Conservation (phyloP, 2,797 vertebrate genomes). For the Eulemur coronatus region DNA sequence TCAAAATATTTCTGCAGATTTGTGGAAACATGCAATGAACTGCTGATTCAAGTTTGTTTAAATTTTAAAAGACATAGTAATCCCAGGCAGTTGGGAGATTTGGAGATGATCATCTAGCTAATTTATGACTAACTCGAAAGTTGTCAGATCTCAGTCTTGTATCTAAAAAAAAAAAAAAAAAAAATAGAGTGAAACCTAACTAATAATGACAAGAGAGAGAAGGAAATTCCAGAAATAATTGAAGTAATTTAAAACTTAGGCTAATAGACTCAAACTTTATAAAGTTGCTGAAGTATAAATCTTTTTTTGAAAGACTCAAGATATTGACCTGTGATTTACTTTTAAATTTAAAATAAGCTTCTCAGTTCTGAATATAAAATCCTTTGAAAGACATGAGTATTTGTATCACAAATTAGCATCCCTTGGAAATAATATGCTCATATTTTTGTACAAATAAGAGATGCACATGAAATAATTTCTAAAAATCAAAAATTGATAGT, state of each 20-base stretch:
- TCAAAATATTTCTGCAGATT: not conserved
- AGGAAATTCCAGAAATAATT: not conserved
- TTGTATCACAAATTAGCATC: not conserved
- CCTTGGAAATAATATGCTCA: not conserved
- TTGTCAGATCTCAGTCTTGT: not conserved
- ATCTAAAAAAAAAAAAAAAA: not conserved
- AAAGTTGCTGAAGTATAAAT: not conserved
- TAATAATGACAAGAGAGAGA: not conserved
- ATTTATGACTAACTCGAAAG: not conserved
- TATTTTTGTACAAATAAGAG: not conserved
- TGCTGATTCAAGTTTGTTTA: not conserved
- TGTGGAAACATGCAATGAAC: not conserved
- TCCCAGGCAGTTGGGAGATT: not conserved
- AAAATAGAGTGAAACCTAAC: not conserved
- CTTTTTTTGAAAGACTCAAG: not conserved
- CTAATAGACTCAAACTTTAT: not conserved
- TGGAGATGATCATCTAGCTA: not conserved
- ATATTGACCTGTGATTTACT: not conserved
- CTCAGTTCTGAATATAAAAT: not conserved
- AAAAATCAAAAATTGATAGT: not conserved
- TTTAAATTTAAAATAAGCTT: not conserved
- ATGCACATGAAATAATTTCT: not conserved
- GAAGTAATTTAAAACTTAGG: not conserved
- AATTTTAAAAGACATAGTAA: not conserved
- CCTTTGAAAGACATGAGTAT: not conserved